Conservation (phyloP, 30 jellyfish, hydroid and myxozoan genomes). For the Pseudorhiza aurosa region DNA sequence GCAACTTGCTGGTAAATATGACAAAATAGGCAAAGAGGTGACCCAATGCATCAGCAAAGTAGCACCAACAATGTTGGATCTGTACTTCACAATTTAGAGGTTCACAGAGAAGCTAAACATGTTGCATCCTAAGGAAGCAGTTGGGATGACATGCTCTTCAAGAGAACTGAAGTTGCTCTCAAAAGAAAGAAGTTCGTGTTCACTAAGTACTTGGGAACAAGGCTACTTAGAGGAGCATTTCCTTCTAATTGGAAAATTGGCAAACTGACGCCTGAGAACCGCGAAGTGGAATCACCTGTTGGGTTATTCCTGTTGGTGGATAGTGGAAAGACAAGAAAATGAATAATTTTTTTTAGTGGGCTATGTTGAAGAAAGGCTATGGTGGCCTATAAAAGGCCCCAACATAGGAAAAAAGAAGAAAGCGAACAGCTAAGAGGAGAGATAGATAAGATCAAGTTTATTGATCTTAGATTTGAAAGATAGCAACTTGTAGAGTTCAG, state of each 20-base stretch:
- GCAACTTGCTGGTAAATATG: slow-evolving; percentile 16
- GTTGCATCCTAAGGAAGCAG: slow-evolving; percentile 29
- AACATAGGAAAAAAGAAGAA: no score
- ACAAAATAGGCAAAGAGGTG: not conserved
- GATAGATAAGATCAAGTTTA: no score
- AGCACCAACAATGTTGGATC: slow-evolving; percentile 15
- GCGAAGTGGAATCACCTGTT: slow-evolving; percentile 17
- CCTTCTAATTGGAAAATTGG: slow-evolving; percentile 29
- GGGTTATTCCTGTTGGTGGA: not conserved
- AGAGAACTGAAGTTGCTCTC: slow-evolving; percentile 27
- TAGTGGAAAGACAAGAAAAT: not conserved
- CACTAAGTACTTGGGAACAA: not conserved
- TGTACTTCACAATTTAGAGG: slow-evolving; percentile 6
- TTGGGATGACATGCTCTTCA: not conserved
- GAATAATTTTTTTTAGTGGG: no score
- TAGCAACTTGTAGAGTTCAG: no score
- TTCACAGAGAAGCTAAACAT: slow-evolving; percentile 1
- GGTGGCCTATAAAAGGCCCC: no score
- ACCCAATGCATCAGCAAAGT: slow-evolving; percentile 31
- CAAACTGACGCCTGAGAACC: slow-evolving; percentile 27
- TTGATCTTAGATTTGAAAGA: no score
- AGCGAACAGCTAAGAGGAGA: no score
- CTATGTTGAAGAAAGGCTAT: no score
- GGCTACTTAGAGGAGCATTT: slow-evolving; percentile 7
- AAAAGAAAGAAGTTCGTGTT: not conserved